A percentile compares a stretch with the other conserved stretches of the same genome.
phyloP scores from a whole-genome alignment of 2,797 vertebrate species.

The Leucoraja ocellata region DNA sequence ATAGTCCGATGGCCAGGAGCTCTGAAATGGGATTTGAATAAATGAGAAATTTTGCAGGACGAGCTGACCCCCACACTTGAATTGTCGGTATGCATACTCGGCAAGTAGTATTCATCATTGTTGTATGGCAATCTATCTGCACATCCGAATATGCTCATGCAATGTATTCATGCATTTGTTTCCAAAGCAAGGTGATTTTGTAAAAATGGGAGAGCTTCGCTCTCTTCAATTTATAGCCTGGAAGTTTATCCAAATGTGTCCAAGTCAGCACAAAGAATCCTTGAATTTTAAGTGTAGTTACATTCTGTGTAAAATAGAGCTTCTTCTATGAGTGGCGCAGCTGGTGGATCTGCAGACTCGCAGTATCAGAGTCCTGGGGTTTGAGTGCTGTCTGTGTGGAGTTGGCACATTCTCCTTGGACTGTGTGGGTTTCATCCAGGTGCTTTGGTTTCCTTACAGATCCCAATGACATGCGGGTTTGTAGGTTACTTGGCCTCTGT shows the following conservation, averaged over 20 bases:
- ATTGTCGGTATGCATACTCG: background rate
- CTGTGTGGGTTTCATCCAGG: no score
- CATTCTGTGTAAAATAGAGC: background rate
- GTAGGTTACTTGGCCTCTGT: no score
- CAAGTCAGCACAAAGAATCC: background rate
- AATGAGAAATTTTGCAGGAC: background rate
- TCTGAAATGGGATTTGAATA: background rate
- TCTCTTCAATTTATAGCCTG: background rate
- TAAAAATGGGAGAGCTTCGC: background rate
- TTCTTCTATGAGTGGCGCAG: background rate
- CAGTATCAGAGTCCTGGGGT: no score
- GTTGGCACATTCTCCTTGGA: no score
- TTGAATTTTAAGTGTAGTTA: background rate
- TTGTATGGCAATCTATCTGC: background rate
- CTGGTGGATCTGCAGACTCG: no score
- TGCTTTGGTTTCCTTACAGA: no score
- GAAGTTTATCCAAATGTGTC: background rate
- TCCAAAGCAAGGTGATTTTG: background rate
- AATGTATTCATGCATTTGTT: no score
- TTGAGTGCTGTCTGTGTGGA: no score
- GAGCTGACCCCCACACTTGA: background rate
- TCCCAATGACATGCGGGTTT: no score
- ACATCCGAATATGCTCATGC: background rate
- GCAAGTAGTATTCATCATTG: background rate
- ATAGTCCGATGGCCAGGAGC: background rate